phyloP scores from a whole-genome alignment of 2,797 vertebrate genomes.

The Lutjanus argentimaculatus region DNA sequence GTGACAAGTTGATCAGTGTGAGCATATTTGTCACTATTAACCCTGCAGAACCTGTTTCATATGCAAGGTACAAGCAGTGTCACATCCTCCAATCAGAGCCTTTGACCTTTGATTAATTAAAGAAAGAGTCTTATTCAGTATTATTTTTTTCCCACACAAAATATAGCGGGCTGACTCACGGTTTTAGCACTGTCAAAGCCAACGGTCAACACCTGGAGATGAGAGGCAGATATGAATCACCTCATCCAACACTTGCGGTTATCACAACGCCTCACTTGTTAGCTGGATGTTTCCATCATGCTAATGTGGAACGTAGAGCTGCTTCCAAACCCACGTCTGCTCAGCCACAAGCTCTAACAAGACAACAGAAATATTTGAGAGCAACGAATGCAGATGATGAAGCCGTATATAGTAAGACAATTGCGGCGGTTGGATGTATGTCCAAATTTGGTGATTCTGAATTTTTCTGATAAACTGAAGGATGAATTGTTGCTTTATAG shows the following conservation, averaged over 20 bases:
- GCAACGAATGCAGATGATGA: not conserved
- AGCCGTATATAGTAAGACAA: not conserved
- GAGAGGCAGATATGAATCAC: conserved; percentile 72
- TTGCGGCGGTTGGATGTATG: not conserved
- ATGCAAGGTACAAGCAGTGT: not conserved
- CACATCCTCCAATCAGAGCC: not conserved
- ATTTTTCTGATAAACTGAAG: too few species aligned
- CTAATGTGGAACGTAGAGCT: conserved; percentile 60
- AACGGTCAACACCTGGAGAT: conserved; percentile 56
- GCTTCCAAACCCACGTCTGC: conserved; percentile 56
- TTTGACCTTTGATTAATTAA: not conserved
- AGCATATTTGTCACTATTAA: conserved; percentile 6
- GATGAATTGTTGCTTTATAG: too few species aligned
- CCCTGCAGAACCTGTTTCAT: not conserved
- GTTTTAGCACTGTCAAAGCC: conserved; percentile 46
- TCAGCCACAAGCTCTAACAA: not conserved
- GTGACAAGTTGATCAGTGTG: conserved; percentile 3
- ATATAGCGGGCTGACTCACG: conserved; percentile 48
- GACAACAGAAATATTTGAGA: not conserved
- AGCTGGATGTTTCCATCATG: conserved; percentile 72
- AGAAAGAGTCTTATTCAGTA: not conserved
- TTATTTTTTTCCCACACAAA: too few species aligned
- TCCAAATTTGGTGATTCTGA: too few species aligned
- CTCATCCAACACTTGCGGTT: conserved; percentile 50
- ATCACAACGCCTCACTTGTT: conserved; percentile 47